A percentile compares a stretch with the other conserved stretches of the same genome.
Evolutionary conservation across 2,888 invertebrate genomes (phyloP).

Genomic region (Metacarcinus magister): DNA sequence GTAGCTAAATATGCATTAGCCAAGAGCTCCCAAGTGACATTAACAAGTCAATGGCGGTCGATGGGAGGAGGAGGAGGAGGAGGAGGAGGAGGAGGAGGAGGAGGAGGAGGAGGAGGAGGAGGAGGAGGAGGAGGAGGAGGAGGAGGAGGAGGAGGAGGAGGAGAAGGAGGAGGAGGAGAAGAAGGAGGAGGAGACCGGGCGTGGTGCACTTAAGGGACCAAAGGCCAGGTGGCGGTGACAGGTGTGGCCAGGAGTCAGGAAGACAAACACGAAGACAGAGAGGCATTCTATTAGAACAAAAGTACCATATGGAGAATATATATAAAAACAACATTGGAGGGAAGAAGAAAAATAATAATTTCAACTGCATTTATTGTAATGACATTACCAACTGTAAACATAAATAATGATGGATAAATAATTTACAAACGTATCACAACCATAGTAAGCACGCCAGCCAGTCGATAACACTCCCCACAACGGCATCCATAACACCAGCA

Average conservation of each 20-base stretch:
- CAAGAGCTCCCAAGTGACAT: slow-evolving; percentile 13
- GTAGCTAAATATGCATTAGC: slow-evolving; percentile 11
- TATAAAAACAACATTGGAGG: too few species aligned
- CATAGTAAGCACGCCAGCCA: neutral
- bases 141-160: too few species aligned
- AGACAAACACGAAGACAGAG: neutral
- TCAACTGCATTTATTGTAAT: neutral
- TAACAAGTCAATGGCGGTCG: slow-evolving; percentile 15
- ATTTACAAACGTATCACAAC: neutral
- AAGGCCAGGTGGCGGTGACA: neutral
- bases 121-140: too few species aligned
- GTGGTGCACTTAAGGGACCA: neutral
- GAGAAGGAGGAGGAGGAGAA: too few species aligned
- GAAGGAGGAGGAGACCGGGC: too few species aligned
- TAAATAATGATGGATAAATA: neutral
- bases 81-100: too few species aligned
- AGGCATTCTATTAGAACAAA: neutral
- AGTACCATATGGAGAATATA: neutral
- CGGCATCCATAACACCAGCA: neutral
- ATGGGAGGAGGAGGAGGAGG: neutral
- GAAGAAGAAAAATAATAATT: neutral
- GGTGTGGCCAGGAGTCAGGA: neutral
- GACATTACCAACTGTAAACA: neutral
- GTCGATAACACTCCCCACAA: neutral
- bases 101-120: too few species aligned